Evolutionary conservation across 2,888 invertebrate species (phyloP), one percentile per base, ranked within the genome.

Genomic region (Germaria angustata): DNA sequence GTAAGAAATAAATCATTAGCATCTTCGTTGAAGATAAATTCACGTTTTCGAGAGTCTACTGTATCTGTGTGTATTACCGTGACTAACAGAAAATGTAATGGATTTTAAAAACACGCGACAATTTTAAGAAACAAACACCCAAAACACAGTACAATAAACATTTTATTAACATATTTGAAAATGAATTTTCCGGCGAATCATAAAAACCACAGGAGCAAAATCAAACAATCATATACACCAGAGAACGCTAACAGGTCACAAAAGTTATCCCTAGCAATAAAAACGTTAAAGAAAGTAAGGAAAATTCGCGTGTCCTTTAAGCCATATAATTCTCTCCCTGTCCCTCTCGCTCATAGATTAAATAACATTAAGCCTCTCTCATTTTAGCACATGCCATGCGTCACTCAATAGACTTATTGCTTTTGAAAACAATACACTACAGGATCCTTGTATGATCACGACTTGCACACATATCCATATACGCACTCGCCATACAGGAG

Each of bases 81-180:
- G 59, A 77, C 81, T 63, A 72, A 81, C 39, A n/a, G 24, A 32
- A 76, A 59, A 84, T 81, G 80, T 80, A 73, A 81, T 65, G 82
- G 82, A 79, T 85, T 80, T 84, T 80, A 84, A 76, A 72, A 81
- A 78, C 85, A 85, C 85, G 85, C 85, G 85, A 84, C 85, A 75
- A 53, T 63, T 71, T 68, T 81, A 63, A 71, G 53, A 59, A 55
- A 55, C 32, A 28, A 69, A 46, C 72, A 32, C 32, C 73, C 46
- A 32, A 68, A 71, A 69, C 17, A 46, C 75, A 44, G 22, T 32
- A 34, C 32, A 73, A 53, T 8, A 65, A 36, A 34, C 4, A 61
- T 61, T 51, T 72, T n/a, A 55, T n/a, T n/a, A n/a, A n/a, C 49
- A 72, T 36, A 72, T 84, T 73, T 63, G 28, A 75, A 84, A 78